A percentile compares a stretch with the other conserved stretches of the same genome.
Conservation (phyloP, 2,113 vertebrate species). For the Podocnemis expansa region DNA sequence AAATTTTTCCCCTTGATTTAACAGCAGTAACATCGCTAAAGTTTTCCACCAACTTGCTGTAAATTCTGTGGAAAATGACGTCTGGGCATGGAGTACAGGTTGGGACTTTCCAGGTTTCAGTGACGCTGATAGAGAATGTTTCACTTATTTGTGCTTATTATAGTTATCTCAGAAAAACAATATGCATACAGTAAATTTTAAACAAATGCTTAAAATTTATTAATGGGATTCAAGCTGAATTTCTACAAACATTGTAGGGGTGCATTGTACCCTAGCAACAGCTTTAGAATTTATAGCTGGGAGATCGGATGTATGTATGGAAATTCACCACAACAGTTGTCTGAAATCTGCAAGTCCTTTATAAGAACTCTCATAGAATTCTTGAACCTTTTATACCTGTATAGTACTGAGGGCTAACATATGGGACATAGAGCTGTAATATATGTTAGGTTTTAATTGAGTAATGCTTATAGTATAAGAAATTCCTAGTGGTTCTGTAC, state of each 20-base stretch:
- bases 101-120: constrained; percentile 50
- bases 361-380: not conserved
- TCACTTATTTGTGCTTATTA: not conserved
- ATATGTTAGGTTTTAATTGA: not conserved
- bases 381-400: not conserved
- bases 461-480: not conserved
- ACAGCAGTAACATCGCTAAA: constrained; percentile 69
- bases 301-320: not conserved
- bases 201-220: not conserved
- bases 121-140: not conserved
- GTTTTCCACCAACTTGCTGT: constrained; percentile 73
- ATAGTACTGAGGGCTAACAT: not conserved
- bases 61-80: constrained; percentile 70
- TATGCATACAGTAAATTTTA: not conserved
- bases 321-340: not conserved
- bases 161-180: constrained; percentile 18
- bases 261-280: not conserved
- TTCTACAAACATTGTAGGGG: not conserved
- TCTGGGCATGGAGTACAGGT: constrained; percentile 41
- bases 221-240: not conserved
- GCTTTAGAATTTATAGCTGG: not conserved
- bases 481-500: not conserved
- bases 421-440: not conserved
- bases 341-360: not conserved
- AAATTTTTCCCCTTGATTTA: constrained; percentile 49